Evolutionary conservation across 1,140 invertebrate species (phyloP), one percentile per base, ranked within the genome.

Genomic region (Heliconius hewitsoni): DNA sequence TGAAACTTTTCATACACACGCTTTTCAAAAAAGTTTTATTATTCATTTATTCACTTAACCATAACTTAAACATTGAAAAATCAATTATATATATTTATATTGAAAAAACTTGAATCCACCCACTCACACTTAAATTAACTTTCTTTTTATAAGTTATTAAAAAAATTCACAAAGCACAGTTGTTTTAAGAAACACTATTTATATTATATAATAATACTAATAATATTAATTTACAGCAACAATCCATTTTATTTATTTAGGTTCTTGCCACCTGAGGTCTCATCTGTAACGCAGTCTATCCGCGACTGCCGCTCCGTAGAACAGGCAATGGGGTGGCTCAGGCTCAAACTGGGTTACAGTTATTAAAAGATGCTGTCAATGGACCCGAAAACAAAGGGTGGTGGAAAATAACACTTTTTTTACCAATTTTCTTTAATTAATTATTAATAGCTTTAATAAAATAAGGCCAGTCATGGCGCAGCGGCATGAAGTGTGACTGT

Each of bases 271-370:
- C 52, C 39, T 30, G 55, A 79, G 55, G 72, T 74, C 77, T n/a
- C 77, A n/a, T 46, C 77, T 27, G 52, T 70, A 70, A 27, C 72
- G 73, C 77, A 73, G 27, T 42, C 77, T n/a, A 16, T 27, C 72
- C 55, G 55, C 77, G 77, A 79, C 77, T 79, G 77, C 34, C 23
- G 55, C 55, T 73, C 42, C 46, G 55, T 74, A 19, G 27, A 75
- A 75, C 52, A 75, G 60, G 60, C 34, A 75, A 75, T 75, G 74
- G 74, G 60, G 60, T 66, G 60, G 60, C 60, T 66, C 27, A 66
- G 27, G 30, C 60, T 27, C 30, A 30, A 66, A 66, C 60, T 66
- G 60, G 60, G 60, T 66, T 66, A 66, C 60, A 66, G 60, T 66
- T 66, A 66, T 66, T 66, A 66, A 66, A 66, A 66, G 60, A 66